Conservation (phyloP, 92 coral and sea anemone genomes). For the Heteractis magnifica region DNA sequence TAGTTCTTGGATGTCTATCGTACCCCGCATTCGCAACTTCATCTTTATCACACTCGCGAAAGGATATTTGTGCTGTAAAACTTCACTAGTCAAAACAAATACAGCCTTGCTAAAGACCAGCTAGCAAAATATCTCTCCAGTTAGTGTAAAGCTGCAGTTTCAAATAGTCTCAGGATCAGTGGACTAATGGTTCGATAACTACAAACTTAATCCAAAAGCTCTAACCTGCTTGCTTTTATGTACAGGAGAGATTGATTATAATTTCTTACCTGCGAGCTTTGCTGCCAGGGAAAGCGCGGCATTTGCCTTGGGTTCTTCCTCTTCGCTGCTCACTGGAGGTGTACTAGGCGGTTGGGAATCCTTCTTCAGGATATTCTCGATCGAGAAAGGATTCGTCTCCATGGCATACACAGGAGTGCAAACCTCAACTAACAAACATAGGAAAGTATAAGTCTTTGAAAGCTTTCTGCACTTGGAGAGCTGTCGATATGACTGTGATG, state of each 20-base stretch:
- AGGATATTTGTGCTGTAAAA: not conserved
- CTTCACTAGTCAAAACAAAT: not conserved
- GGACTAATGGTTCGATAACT: not conserved
- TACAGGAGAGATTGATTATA: not conserved
- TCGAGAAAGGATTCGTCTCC: slow-evolving; percentile 94
- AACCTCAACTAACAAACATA: not conserved
- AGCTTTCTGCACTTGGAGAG: not conserved
- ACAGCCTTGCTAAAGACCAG: not conserved
- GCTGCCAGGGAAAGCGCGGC: slow-evolving; percentile 95
- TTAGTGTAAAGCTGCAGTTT: not conserved
- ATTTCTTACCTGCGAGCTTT: slow-evolving; percentile 88
- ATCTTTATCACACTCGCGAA: not conserved
- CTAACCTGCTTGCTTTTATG: not conserved
- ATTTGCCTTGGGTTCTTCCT: slow-evolving; percentile 58
- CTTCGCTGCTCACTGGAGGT: slow-evolving; percentile 6
- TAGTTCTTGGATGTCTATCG: not conserved
- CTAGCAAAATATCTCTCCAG: not conserved
- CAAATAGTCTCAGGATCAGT: not conserved
- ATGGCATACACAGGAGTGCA: slow-evolving; percentile 16
- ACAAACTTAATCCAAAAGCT: not conserved
- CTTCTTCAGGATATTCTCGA: slow-evolving; percentile 81
- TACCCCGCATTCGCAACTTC: not conserved
- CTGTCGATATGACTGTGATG: slow-evolving; percentile 3
- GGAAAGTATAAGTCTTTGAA: not conserved
- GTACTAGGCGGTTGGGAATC: slow-evolving; percentile 27